Base-by-base conservation (phyloP, 2,797 vertebrate species). In the Harpagifer antarcticus region DNA sequence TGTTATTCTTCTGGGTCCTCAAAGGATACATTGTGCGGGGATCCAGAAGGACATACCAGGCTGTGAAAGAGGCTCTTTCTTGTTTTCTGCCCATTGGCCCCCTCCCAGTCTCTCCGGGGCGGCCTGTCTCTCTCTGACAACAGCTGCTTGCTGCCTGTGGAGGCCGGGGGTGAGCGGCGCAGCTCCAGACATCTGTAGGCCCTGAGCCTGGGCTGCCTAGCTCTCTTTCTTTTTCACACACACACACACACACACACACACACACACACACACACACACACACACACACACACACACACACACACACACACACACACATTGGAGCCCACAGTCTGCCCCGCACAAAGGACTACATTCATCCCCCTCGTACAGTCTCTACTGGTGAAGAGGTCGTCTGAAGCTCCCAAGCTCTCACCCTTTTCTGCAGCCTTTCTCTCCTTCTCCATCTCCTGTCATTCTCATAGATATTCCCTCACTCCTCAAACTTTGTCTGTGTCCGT, bases 1-100 rank as follows among this genome's bases (percentile, higher is more conserved):
- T 95, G 94, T 95, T 96, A 94, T 95, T 94, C 94, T 95, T 95
- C 90, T 93, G 88, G 71, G 90, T 88, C 90, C 93, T 96, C 93
- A 96, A 96, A 95, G 95, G 92, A 92, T 91, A 95, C 94, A 95
- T 95, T 96, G 95, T 95, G 93, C 90, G 85, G 85, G 87, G 90
- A 92, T 94, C 93, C 94, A 95, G 92, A 95, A 94, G 93, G 93
- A 95, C 94, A 94, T 93, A 94, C 92, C 92, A 94, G 91, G 81
- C 92, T 91, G 89, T 96, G 93, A 95, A 95, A 95, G 94, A 94
- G 92, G 79, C 90, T 93, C 92, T 95, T 95, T 95, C 94, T 94
- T 94, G 91, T 93, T 91, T 94, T 92, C 86, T 88, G 90, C 92
- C 92, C 86, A 54, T 88, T 93, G 87, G 89, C 92, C 92, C 92